Conservation (phyloP, 2,113 vertebrate genomes). For the Phodopus roborovskii region DNA sequence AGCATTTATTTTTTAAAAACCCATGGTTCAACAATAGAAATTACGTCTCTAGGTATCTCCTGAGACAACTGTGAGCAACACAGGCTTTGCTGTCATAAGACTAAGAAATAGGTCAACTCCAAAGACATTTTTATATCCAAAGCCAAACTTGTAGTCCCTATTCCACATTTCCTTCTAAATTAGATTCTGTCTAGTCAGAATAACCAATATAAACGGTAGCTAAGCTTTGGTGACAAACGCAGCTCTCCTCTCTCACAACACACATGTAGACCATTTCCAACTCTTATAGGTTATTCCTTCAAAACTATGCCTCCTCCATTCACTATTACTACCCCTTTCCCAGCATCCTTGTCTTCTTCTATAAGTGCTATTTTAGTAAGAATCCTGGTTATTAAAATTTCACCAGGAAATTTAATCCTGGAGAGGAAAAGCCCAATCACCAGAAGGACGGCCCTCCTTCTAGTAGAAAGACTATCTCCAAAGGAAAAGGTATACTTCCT, state of each 20-base stretch:
- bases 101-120: not conserved
- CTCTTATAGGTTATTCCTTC: not conserved
- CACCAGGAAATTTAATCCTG: not conserved
- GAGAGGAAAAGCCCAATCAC: not conserved
- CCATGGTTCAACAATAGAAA: not conserved
- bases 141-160: not conserved
- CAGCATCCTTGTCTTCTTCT: not conserved
- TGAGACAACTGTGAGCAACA: not conserved
- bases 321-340: accelerated
- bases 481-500: not conserved
- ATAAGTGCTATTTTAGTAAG: not conserved
- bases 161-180: not conserved
- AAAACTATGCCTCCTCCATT: not conserved
- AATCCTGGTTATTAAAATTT: not conserved
- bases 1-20: not conserved
- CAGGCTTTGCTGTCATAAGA: not conserved
- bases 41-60: accelerated
- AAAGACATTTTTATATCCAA: not conserved
- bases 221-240: not conserved
- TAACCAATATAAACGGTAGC: too few species aligned
- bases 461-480: not conserved
- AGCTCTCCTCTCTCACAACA: not conserved
- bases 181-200: not conserved
- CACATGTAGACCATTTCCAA: too few species aligned
- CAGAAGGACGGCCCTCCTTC: not conserved